phyloP scores from a whole-genome alignment of 2,113 vertebrate species.

The Catagonus wagneri region DNA sequence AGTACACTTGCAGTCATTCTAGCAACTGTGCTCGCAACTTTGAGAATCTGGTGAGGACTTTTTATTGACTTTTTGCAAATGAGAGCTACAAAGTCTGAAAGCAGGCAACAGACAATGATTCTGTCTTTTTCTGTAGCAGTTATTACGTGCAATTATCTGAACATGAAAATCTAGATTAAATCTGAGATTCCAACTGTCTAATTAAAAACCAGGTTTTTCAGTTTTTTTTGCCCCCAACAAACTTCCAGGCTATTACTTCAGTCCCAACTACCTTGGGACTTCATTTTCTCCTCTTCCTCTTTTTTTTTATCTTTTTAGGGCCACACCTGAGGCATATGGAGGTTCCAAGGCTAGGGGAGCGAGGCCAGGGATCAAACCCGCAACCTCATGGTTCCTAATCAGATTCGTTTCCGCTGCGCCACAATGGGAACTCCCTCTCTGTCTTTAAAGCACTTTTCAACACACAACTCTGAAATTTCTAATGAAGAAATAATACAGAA shows the following conservation, averaged over 20 bases:
- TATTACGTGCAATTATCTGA: not conserved
- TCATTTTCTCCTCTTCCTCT: not conserved
- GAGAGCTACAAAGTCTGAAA: conserved; percentile 23
- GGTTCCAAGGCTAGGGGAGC: no score
- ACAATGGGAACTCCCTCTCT: no score
- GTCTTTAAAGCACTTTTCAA: conserved; percentile 39
- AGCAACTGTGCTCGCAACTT: not conserved
- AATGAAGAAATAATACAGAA: conserved; percentile 20
- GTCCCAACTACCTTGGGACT: not conserved
- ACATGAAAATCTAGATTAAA: conserved; percentile 50
- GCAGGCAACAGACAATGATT: not conserved
- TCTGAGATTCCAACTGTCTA: not conserved
- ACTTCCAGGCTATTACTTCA: conserved; percentile 31
- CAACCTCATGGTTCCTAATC: no score
- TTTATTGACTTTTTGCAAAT: not conserved
- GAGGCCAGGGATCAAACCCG: no score
- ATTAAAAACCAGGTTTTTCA: not conserved
- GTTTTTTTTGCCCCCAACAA: not conserved
- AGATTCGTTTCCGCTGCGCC: no score
- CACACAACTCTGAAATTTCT: conserved; percentile 6
- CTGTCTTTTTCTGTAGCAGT: not conserved
- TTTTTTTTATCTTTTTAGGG: no score
- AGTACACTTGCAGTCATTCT: not conserved
- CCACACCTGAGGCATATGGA: no score
- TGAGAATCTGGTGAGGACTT: not conserved